Conservation (phyloP, 2,888 invertebrate species). For the Brachylomia viminalis region DNA sequence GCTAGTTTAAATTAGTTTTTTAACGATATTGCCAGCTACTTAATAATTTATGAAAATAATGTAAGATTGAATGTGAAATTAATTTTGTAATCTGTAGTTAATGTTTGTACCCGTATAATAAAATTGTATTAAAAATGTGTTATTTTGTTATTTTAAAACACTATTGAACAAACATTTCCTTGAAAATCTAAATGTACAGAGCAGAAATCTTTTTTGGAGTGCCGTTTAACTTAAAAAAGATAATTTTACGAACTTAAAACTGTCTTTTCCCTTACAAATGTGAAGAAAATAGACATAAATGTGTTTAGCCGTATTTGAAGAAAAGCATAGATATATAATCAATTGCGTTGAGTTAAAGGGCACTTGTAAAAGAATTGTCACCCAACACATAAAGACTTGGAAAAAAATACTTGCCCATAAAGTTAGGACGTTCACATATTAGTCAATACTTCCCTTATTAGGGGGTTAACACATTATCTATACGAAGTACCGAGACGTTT, state of each 20-base stretch:
- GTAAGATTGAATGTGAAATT: slow-evolving; percentile 73
- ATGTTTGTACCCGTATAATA: slow-evolving; percentile 80
- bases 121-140: slow-evolving; percentile 76
- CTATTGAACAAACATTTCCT: slow-evolving; percentile 69
- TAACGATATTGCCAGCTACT: slow-evolving; percentile 81
- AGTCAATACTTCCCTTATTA: slow-evolving; percentile 78
- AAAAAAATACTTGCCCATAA: slow-evolving; percentile 71
- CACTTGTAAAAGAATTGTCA: slow-evolving; percentile 12
- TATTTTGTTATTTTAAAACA: slow-evolving; percentile 83
- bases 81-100: slow-evolving; percentile 76
- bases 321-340: not conserved
- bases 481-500: slow-evolving; percentile 77
- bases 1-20: slow-evolving; percentile 70
- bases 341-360: slow-evolving; percentile 3
- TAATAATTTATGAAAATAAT: slow-evolving; percentile 73
- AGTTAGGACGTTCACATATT: slow-evolving; percentile 75
- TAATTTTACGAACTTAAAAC: too few species aligned
- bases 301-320: not conserved
- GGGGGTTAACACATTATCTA: slow-evolving; percentile 81
- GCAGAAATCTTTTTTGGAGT: slow-evolving; percentile 28
- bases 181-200: slow-evolving; percentile 46
- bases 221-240: slow-evolving; percentile 11
- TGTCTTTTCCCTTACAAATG: not conserved
- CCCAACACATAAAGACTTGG: slow-evolving; percentile 31
- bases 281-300: slow-evolving; percentile 13